Conservation (phyloP, 1,140 invertebrate genomes). For the Portunus trituberculatus region DNA sequence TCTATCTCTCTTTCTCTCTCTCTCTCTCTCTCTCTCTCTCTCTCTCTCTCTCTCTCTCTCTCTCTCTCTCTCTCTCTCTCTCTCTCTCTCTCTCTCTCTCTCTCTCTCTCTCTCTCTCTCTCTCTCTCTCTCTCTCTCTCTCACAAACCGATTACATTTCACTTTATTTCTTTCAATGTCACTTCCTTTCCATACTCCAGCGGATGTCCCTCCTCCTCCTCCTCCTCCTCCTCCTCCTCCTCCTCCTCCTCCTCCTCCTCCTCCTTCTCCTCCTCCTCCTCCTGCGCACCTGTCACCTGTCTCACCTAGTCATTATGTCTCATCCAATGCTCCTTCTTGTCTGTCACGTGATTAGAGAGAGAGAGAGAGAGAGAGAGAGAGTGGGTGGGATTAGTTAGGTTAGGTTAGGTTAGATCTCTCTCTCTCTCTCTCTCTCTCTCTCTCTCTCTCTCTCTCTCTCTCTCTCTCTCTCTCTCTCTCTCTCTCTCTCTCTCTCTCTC, state of each 20-base stretch:
- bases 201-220: constrained; percentile 17
- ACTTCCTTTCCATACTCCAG: not conserved
- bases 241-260: not conserved
- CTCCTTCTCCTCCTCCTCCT: not conserved
- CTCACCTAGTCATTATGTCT: too few relatives aligned
- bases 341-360: too few relatives aligned
- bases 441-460: not conserved
- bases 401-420: too few relatives aligned
- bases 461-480: too few relatives aligned
- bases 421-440: not conserved
- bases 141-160: not conserved
- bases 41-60: not conserved
- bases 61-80: too few relatives aligned
- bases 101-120: constrained; percentile 36
- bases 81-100: not conserved
- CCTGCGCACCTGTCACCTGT: too few relatives aligned
- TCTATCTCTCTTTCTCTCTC: not conserved
- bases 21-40: not conserved
- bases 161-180: not conserved
- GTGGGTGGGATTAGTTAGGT: not conserved
- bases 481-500: too few relatives aligned
- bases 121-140: constrained; percentile 24
- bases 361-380: not conserved
- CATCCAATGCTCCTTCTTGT: too few relatives aligned
- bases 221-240: not conserved